phyloP scores from a whole-genome alignment of 2,113 vertebrate species.

The Scartelaos histophorus region DNA sequence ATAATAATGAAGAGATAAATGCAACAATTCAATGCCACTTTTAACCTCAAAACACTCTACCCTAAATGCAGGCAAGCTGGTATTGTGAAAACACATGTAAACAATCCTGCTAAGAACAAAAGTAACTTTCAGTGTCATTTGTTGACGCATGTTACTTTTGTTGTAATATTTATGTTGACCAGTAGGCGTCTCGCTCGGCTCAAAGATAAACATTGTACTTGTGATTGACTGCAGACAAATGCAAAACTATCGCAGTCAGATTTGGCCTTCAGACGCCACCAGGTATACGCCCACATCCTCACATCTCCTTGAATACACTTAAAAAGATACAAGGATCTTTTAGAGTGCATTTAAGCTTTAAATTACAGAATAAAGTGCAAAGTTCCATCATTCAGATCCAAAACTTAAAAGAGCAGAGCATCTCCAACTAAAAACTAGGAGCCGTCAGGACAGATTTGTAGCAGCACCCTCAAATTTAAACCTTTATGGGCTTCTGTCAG shows the following conservation, averaged over 20 bases:
- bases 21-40: too few relatives aligned
- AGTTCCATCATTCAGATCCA: slow-evolving; percentile 1
- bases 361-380: slow-evolving; percentile 5
- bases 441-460: background rate
- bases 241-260: slow-evolving; percentile 33
- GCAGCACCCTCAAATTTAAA: background rate
- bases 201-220: slow-evolving; percentile 9
- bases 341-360: slow-evolving; percentile 30
- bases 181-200: slow-evolving; percentile 62
- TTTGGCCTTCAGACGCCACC: background rate
- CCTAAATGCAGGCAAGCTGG: too few relatives aligned
- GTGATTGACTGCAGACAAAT: slow-evolving; percentile 10
- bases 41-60: too few relatives aligned
- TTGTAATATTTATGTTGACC: slow-evolving; percentile 19
- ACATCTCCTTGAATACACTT: slow-evolving; percentile 16
- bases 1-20: too few relatives aligned
- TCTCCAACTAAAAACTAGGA: background rate
- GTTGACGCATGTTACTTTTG: background rate
- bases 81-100: background rate
- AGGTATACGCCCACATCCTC: slow-evolving; percentile 23
- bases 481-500: background rate
- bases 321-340: slow-evolving; percentile 21
- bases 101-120: background rate
- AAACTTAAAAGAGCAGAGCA: background rate
- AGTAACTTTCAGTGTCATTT: background rate